Conservation (phyloP, 2,113 vertebrate species). For the Oryzias woworae region DNA sequence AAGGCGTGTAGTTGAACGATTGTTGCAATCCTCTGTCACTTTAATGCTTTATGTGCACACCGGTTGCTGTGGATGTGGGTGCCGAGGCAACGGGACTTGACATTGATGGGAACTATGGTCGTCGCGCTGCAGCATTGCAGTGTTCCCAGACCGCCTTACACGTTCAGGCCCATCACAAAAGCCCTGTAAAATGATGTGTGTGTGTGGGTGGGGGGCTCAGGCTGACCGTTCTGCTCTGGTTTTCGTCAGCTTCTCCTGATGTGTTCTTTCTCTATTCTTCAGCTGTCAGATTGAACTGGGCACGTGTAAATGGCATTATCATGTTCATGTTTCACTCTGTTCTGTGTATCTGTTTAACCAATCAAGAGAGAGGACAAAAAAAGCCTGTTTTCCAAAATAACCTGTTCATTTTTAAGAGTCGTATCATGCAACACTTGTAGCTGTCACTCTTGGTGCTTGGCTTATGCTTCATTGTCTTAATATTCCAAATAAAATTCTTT, state of each 20-base stretch:
- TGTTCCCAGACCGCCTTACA: conserved; percentile 64
- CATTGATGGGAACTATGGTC: conserved; percentile 75
- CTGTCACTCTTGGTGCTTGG: conserved; percentile 83
- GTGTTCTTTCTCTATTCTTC: conserved; percentile 16
- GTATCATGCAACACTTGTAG: conserved; percentile 78
- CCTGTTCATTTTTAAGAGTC: conserved; percentile 76
- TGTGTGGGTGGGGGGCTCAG: not conserved
- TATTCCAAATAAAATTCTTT: conserved; percentile 83
- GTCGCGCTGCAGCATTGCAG: conserved; percentile 53
- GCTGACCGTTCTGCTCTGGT: conserved; percentile 58
- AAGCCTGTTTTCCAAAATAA: conserved; percentile 69
- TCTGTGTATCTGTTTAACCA: conserved; percentile 64
- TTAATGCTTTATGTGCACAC: conserved; percentile 81
- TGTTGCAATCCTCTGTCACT: conserved; percentile 78
- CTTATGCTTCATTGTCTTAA: conserved; percentile 84
- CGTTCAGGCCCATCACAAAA: conserved; percentile 63
- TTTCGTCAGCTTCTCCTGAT: conserved; percentile 35
- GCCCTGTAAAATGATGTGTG: conserved; percentile 26
- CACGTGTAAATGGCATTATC: conserved; percentile 72
- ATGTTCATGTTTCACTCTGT: conserved; percentile 73
- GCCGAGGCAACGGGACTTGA: conserved; percentile 73
- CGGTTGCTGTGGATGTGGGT: conserved; percentile 70
- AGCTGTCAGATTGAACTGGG: conserved; percentile 63
- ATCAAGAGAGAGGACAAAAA: conserved; percentile 40
- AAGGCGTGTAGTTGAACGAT: conserved; percentile 76